These are phyloP conservation scores for Dolichomitus sp. DNA, from an alignment of 2,888 invertebrate genomes.

Conservation along the genomic window DNA sequence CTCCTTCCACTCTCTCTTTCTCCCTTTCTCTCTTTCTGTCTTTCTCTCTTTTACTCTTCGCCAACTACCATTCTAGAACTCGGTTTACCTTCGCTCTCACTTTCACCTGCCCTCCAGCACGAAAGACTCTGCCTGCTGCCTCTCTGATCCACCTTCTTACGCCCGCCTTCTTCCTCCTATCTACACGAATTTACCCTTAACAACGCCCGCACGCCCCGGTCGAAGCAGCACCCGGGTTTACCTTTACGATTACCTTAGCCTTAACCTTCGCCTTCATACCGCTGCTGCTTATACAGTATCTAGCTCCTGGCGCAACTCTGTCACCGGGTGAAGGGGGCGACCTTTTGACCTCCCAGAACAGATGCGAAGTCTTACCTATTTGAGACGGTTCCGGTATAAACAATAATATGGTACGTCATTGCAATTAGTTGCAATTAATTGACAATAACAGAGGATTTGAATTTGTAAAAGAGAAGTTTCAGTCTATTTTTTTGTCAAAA, in stretches of 20 bases:
- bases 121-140: slow-evolving; percentile 32
- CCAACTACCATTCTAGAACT: slow-evolving; percentile 57
- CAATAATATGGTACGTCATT: background rate
- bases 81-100: slow-evolving; percentile 75
- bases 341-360: slow-evolving; percentile 66
- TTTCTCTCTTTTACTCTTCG: slow-evolving; percentile 59
- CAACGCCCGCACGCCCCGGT: slow-evolving; percentile 62
- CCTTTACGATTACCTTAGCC: slow-evolving; percentile 73
- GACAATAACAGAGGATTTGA: background rate
- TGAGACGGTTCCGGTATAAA: slow-evolving; percentile 30
- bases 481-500: background rate
- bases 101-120: slow-evolving; percentile 77
- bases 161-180: slow-evolving; percentile 16
- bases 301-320: slow-evolving; percentile 60
- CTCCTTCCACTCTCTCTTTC: slow-evolving; percentile 78
- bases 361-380: slow-evolving; percentile 53
- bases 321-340: slow-evolving; percentile 67
- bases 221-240: slow-evolving; percentile 62
- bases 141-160: slow-evolving; percentile 36
- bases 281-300: slow-evolving; percentile 25
- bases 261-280: slow-evolving; percentile 62
- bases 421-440: background rate
- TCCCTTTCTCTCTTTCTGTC: slow-evolving; percentile 45
- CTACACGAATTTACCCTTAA: slow-evolving; percentile 57
- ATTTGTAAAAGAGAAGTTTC: background rate